A percentile compares a stretch with the other conserved stretches of the same genome.
phyloP scores from a whole-genome alignment of 2,888 invertebrate genomes.

The Branchipolynoe longqiensis region DNA sequence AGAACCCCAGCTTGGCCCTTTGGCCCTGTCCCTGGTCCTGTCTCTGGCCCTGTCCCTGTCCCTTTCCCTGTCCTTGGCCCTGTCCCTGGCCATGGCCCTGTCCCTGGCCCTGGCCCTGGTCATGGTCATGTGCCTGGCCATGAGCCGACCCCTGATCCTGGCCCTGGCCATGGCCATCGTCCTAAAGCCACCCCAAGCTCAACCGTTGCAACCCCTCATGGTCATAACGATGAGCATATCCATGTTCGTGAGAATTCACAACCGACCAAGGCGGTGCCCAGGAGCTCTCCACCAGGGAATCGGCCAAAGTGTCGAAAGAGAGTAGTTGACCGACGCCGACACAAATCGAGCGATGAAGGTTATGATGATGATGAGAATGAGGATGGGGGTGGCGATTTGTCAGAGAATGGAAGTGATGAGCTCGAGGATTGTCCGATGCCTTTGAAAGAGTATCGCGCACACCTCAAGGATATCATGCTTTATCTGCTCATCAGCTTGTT shows the following conservation, averaged over 20 bases:
- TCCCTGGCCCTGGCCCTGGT: neutral
- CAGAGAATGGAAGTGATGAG: too few species aligned
- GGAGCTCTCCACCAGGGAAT: neutral
- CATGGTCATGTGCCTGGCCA: neutral
- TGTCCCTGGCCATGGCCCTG: too few species aligned
- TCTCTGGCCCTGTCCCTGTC: too few species aligned
- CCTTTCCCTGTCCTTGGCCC: too few species aligned
- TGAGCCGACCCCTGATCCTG: neutral
- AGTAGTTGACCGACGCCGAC: neutral
- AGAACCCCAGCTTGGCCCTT: too few species aligned
- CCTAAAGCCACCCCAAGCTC: too few species aligned
- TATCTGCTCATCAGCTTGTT: slow-evolving; percentile 35
- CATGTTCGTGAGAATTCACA: too few species aligned
- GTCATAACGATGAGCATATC: too few species aligned
- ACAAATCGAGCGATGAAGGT: neutral
- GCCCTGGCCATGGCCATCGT: neutral
- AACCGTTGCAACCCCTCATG: too few species aligned
- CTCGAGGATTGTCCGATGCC: too few species aligned
- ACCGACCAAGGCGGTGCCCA: too few species aligned
- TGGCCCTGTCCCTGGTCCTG: too few species aligned
- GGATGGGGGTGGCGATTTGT: neutral
- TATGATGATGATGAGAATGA: neutral
- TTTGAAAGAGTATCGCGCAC: neutral
- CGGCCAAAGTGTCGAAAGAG: neutral
- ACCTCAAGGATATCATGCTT: slow-evolving; percentile 23